Base-by-base conservation (phyloP, 1,140 invertebrate species). In the Bombus picipes region DNA sequence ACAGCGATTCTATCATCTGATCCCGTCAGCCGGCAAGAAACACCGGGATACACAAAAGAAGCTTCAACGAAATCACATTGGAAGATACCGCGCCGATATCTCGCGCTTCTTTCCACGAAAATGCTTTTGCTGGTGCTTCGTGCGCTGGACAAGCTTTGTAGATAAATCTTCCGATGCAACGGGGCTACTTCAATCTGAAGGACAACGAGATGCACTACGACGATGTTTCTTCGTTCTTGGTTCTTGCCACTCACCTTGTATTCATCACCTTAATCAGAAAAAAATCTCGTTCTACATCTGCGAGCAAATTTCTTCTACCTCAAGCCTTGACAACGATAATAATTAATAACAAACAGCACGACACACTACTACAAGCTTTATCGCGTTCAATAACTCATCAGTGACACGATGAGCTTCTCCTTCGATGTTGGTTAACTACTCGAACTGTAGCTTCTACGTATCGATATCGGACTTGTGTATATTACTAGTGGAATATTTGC, bases 221-320 rank as follows among this genome's bases (percentile, higher is more conserved):
- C 15, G 13, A 43, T 18, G 15, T 1, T 6, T 47, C 47, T 53
- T 53, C 18, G 3, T 70, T 37, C 10, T 37, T 68, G n/a, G 32
- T 68, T 34, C 66, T 34, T 9, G 18, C 3, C 8, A 32, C 37
- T 34, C 6, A 18, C 2, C 18, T 18, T 32, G 47, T 47, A 0
- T 47, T 47, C 43, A 47, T 47, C 43, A 28, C 59, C 80, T 89
- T 89, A 85, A 89, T 89, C 86, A 83, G 28, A 90, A 90, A 68
- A 71, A 83, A 73, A 85, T 87, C 82, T 82, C 82, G n/a, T 47
- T 82, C 41, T 62, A 72, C 71, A 43, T 85, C 59, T 83, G 15
- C 47, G 15, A 18, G 18, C 5, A 53, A 53, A 18, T 53, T 53
- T 53, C 47, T 18, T 53, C 47, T 18, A 18, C 18, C 47, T 18